phyloP scores from a whole-genome alignment of 2,113 vertebrate genomes.

The Eurypyga helias region DNA sequence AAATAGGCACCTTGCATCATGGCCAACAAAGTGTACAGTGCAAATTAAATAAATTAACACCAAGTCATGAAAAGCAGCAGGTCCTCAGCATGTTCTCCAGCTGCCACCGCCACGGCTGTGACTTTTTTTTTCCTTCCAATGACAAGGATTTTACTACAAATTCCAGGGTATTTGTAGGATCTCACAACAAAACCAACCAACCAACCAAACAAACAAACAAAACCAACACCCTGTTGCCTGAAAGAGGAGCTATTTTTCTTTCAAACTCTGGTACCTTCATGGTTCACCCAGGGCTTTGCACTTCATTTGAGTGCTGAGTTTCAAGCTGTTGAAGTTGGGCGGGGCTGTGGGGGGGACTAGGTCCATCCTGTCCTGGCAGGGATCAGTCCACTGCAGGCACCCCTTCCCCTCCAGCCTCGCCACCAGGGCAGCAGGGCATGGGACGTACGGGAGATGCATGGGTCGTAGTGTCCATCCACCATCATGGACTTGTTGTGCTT shows the following conservation, averaged over 20 bases:
- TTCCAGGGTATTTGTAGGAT: not conserved
- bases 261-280: not conserved
- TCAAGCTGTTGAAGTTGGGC: not conserved
- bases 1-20: not conserved
- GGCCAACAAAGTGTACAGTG: not conserved
- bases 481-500: not conserved
- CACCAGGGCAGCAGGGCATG: accelerated
- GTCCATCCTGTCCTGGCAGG: too few relatives aligned
- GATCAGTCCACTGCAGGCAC: not conserved
- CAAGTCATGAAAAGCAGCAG: slow-evolving; percentile 2
- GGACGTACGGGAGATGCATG: accelerated
- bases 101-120: accelerated
- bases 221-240: not conserved
- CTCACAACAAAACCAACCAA: too few relatives aligned
- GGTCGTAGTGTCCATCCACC: not conserved
- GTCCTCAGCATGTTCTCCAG: not conserved
- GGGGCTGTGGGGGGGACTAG: not conserved
- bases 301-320: not conserved
- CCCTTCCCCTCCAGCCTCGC: not conserved
- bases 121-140: not conserved
- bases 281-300: not conserved
- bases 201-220: too few relatives aligned
- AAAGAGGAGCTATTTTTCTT: not conserved
- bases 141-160: not conserved
- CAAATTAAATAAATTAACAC: slow-evolving; percentile 32